These are phyloP conservation scores for Dicentrarchus labrax DNA, from an alignment of 2,113 vertebrate species.

Conservation along the genomic window DNA sequence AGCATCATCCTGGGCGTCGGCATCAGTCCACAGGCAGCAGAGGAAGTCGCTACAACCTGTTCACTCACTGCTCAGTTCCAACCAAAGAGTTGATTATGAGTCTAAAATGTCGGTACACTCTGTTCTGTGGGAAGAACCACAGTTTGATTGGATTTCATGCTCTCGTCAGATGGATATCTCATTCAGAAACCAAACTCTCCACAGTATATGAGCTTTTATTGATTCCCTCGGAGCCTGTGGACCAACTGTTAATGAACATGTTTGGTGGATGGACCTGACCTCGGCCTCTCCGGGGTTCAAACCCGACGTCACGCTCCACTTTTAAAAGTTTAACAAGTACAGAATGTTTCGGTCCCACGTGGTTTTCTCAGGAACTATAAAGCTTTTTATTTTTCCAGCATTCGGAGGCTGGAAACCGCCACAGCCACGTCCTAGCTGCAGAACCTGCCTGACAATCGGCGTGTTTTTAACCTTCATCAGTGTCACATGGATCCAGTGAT, in stretches of 20 bases:
- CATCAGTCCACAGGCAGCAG: no score
- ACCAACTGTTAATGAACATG: neutral
- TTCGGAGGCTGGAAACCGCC: neutral
- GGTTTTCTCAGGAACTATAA: conserved; percentile 39
- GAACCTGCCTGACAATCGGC: no score
- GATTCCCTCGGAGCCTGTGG: conserved; percentile 4
- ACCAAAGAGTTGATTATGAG: no score
- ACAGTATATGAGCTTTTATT: neutral
- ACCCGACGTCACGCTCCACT: neutral
- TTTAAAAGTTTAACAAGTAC: conserved; percentile 58
- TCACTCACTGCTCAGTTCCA: no score
- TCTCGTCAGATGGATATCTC: neutral
- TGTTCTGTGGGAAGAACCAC: neutral
- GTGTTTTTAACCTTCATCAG: no score
- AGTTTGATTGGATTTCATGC: neutral
- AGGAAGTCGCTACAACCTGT: no score
- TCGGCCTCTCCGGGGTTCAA: neutral
- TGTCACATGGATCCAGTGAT: no score
- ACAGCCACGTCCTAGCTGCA: neutral
- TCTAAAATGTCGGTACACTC: neutral
- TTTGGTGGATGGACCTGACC: neutral
- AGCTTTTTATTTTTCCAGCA: conserved; percentile 14
- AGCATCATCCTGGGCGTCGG: no score
- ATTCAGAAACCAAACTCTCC: neutral
- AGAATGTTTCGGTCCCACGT: conserved; percentile 43